Evolutionary conservation across 2,113 vertebrate genomes (phyloP).

Genomic region (Picathartes gymnocephalus): DNA sequence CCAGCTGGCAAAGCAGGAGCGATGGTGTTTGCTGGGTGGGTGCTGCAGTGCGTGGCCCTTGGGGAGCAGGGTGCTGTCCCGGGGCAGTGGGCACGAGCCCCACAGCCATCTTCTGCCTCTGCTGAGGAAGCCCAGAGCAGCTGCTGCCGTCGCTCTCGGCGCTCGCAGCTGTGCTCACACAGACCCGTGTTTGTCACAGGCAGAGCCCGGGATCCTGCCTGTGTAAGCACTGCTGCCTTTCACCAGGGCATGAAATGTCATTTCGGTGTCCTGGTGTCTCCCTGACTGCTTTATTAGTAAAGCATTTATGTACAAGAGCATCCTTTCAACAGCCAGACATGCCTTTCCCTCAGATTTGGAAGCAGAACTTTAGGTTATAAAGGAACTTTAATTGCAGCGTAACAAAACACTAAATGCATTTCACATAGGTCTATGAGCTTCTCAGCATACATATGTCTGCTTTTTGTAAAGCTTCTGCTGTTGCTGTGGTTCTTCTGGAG

Average conservation of each 20-base stretch:
- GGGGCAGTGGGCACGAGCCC: background rate
- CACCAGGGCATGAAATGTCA: background rate
- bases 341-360: background rate
- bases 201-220: background rate
- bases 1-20: background rate
- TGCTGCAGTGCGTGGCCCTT: background rate
- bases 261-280: background rate
- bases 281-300: background rate
- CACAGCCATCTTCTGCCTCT: background rate
- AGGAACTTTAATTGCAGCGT: background rate
- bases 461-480: background rate
- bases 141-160: constrained; percentile 49
- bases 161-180: constrained; percentile 10
- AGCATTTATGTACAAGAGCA: background rate
- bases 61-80: background rate
- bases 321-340: background rate
- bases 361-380: background rate
- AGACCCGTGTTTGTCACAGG: background rate
- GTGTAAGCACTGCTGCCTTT: background rate
- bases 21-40: background rate
- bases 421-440: background rate
- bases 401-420: background rate
- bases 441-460: background rate
- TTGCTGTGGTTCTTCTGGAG: background rate
- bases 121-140: background rate